These are phyloP conservation scores for Epizoanthus scotinus DNA, from an alignment of 92 coral and sea anemone species.

Conservation along the genomic window DNA sequence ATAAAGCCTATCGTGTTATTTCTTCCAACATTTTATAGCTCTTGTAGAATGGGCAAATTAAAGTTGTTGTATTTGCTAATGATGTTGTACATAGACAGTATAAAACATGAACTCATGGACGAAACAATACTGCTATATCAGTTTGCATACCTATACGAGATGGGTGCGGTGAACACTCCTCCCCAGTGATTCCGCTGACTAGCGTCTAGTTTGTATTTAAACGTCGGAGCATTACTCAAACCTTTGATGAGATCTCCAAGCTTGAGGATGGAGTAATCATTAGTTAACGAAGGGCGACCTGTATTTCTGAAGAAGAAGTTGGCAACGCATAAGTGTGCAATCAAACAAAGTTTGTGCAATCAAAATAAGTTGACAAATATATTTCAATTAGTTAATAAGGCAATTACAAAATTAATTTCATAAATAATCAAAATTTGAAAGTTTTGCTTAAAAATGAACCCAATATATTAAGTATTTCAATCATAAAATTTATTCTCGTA, in stretches of 20 bases:
- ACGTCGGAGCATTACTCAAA: conserved; percentile 44
- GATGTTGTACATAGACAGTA: too few relatives aligned
- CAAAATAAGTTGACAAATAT: not conserved
- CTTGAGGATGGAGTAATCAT: conserved; percentile 60
- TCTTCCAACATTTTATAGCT: too few relatives aligned
- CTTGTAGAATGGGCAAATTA: too few relatives aligned
- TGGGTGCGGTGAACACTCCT: conserved; percentile 64
- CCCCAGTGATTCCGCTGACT: conserved; percentile 58
- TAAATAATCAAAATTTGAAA: not conserved
- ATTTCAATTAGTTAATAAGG: not conserved
- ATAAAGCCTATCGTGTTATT: too few relatives aligned
- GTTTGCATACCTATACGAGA: conserved; percentile 43
- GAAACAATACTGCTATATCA: too few relatives aligned
- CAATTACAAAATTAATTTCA: not conserved
- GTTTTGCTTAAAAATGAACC: not conserved
- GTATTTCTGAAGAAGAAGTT: conserved; percentile 26
- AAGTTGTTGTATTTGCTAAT: too few relatives aligned
- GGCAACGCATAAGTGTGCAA: not conserved
- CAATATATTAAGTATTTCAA: too few relatives aligned
- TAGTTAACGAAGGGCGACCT: conserved; percentile 37
- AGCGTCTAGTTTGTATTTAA: conserved; percentile 61
- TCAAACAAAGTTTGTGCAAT: not conserved
- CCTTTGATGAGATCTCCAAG: conserved; percentile 54
- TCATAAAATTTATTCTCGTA: too few relatives aligned
- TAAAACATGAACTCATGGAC: too few relatives aligned